These are phyloP conservation scores for Connochaetes taurinus DNA, from an alignment of 2,113 vertebrate species.

Conservation along the genomic window DNA sequence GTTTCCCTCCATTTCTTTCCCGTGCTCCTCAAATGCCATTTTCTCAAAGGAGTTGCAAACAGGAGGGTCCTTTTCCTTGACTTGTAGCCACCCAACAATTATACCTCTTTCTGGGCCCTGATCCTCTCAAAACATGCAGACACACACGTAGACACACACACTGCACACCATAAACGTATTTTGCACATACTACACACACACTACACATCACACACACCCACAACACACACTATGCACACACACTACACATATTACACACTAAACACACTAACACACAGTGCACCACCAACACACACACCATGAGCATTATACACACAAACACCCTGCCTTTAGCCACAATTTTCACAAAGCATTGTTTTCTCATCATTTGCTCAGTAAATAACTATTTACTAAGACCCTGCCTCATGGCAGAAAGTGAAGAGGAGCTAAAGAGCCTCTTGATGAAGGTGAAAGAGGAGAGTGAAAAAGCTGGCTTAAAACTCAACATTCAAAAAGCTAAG, in stretches of 20 bases:
- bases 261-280: background rate
- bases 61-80: background rate
- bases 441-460: background rate
- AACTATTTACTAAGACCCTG: background rate
- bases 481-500: background rate
- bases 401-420: background rate
- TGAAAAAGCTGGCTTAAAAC: background rate
- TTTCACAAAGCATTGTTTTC: background rate
- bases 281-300: background rate
- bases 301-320: background rate
- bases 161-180: background rate
- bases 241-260: background rate
- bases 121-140: background rate
- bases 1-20: background rate
- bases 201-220: background rate
- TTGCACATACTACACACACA: background rate
- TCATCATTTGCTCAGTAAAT: background rate
- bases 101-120: background rate
- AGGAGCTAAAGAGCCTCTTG: background rate
- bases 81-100: background rate
- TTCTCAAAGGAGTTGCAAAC: background rate
- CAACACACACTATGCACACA: no score
- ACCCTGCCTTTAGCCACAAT: background rate
- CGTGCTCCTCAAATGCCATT: background rate
- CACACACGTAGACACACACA: background rate